phyloP scores from a whole-genome alignment of 2,113 vertebrate species.

The Labrus mixtus region DNA sequence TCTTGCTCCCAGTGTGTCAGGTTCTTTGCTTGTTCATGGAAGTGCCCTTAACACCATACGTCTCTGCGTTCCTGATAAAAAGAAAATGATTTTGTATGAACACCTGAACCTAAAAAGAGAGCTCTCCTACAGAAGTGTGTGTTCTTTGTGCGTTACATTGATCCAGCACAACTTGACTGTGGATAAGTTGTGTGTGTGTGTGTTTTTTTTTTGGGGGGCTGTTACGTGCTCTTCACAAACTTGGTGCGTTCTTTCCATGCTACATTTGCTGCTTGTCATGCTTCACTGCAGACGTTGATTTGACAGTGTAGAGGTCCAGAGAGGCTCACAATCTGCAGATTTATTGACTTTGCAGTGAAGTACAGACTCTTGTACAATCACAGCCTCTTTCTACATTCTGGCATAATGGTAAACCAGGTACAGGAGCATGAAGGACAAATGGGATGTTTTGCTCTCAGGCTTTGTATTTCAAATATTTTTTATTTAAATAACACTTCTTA shows the following conservation, averaged over 20 bases:
- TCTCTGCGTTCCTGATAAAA: constrained; percentile 34
- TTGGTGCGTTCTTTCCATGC: constrained; percentile 25
- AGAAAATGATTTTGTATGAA: constrained; percentile 2
- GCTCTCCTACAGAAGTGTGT: constrained; percentile 21
- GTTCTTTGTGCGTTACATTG: constrained; percentile 24
- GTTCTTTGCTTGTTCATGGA: constrained; percentile 37
- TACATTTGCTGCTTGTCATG: constrained; percentile 31
- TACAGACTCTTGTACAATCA: constrained; percentile 27
- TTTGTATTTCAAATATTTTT: not conserved
- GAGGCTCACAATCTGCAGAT: constrained; percentile 32
- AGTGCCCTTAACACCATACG: constrained; percentile 41
- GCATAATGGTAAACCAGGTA: constrained; percentile 15
- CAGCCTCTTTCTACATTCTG: constrained; percentile 19
- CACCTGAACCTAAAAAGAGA: constrained; percentile 19
- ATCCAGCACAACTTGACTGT: constrained; percentile 16
- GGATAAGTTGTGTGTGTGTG: not conserved
- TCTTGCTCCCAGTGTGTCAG: constrained; percentile 43
- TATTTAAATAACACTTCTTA: constrained; percentile 4
- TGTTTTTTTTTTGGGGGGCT: not conserved
- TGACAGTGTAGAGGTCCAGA: constrained; percentile 11
- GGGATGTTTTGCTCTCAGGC: not conserved
- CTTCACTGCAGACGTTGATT: constrained; percentile 32
- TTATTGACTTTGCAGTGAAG: constrained; percentile 22
- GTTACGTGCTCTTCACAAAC: constrained; percentile 16
- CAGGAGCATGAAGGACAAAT: constrained; percentile 19